Percentiles rank a stretch among this genome's conserved stretches.
Evolutionary conservation across 2,888 invertebrate genomes (phyloP).

Genomic region (Pyrocoelia pectoralis): DNA sequence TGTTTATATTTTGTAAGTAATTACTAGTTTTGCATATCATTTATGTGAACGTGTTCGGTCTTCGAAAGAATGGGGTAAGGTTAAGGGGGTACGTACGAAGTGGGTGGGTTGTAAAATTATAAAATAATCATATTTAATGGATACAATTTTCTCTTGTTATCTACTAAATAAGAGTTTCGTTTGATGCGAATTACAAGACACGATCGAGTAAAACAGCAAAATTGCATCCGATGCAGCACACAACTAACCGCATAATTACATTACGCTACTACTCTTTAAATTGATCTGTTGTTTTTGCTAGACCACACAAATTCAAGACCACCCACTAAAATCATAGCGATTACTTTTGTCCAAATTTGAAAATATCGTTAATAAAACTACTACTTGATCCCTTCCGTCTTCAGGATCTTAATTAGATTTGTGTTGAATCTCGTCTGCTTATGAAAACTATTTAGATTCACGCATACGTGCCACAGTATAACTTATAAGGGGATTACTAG

Average conservation of each 20-base stretch:
- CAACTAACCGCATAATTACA: conserved; percentile 35
- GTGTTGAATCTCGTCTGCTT: no score
- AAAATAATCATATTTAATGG: conserved; percentile 31
- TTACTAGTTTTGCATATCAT: conserved; percentile 19
- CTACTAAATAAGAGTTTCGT: conserved; percentile 11
- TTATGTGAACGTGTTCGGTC: conserved; percentile 8
- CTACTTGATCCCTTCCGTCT: no score
- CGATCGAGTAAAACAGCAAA: conserved; percentile 19
- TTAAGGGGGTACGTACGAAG: conserved; percentile 6
- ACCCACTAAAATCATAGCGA: conserved; percentile 28
- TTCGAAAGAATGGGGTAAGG: not conserved
- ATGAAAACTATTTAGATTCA: no score
- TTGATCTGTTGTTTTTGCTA: conserved; percentile 32
- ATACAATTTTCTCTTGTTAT: conserved; percentile 16
- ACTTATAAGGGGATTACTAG: no score
- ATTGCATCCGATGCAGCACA: conserved; percentile 33
- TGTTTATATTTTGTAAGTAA: conserved; percentile 46
- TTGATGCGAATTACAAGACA: conserved; percentile 15
- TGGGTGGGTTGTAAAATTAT: conserved; percentile 28
- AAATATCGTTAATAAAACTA: conserved; percentile 11
- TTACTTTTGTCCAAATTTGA: conserved; percentile 27
- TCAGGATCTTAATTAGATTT: no score
- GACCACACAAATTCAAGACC: conserved; percentile 35
- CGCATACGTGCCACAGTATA: no score
- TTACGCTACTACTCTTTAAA: conserved; percentile 35